These are phyloP conservation scores for Bathynomus jamesi DNA, from an alignment of 1,140 invertebrate genomes.

Conservation along the genomic window DNA sequence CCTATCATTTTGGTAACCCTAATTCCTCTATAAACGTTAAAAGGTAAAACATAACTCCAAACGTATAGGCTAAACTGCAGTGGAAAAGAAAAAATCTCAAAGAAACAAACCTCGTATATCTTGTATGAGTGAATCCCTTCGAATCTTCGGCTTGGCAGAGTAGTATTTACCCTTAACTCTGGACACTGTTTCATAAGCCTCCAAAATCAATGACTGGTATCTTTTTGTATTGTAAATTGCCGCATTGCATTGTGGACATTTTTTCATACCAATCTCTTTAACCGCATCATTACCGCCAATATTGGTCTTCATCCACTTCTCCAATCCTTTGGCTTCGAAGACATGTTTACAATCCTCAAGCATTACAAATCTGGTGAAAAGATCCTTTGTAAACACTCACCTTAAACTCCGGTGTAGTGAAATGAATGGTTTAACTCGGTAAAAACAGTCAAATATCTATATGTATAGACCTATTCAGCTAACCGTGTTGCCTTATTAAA, in stretches of 20 bases:
- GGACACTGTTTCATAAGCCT: no score
- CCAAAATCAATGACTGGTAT: no score
- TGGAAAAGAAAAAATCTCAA: no score
- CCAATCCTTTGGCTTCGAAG: not conserved
- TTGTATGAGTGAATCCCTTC: no score
- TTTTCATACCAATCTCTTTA: not conserved
- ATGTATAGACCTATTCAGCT: not conserved
- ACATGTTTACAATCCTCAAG: not conserved
- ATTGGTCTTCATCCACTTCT: not conserved
- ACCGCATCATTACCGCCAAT: no score
- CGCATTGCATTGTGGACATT: not conserved
- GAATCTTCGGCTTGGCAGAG: no score
- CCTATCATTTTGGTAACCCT: no score
- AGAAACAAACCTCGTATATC: no score
- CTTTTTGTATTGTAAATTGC: conserved; percentile 39
- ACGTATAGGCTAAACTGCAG: no score
- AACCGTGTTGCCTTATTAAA: not conserved
- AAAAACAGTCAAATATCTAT: not conserved
- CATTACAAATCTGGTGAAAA: not conserved
- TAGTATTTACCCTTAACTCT: no score
- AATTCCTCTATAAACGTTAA: no score
- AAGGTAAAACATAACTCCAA: no score
- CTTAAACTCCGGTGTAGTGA: not conserved
- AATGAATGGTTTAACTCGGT: not conserved
- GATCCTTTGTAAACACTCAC: not conserved